Conservation (phyloP, 1,140 invertebrate genomes). For the Drosophila virilis region DNA sequence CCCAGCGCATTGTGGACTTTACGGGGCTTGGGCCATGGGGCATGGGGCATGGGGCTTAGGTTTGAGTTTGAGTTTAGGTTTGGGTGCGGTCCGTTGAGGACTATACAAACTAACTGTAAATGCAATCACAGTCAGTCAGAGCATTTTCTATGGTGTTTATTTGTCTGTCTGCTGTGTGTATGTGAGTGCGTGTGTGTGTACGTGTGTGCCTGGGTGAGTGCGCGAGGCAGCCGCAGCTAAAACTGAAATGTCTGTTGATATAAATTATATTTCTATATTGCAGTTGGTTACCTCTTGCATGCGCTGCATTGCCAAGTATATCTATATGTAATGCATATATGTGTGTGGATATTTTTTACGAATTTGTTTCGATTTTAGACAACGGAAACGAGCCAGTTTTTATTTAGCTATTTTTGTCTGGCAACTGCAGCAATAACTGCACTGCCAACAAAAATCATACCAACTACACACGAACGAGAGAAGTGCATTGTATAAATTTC, state of each 20-base stretch:
- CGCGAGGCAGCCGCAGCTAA: constrained; percentile 32
- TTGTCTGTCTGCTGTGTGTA: constrained; percentile 29
- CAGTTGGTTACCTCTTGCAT: constrained; percentile 57
- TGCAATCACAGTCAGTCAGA: constrained; percentile 64
- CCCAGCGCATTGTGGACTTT: constrained; percentile 27
- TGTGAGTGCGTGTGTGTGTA: background rate
- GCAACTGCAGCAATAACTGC: constrained; percentile 70
- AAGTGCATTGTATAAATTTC: constrained; percentile 46
- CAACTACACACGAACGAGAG: constrained; percentile 36
- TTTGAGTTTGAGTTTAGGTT: background rate
- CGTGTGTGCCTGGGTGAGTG: constrained; percentile 1
- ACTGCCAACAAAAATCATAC: constrained; percentile 41
- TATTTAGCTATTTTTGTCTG: constrained; percentile 68
- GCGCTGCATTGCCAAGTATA: background rate
- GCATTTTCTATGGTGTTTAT: constrained; percentile 44
- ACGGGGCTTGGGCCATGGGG: background rate
- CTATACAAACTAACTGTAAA: constrained; percentile 55
- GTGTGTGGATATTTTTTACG: constrained; percentile 26
- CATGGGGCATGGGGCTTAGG: background rate
- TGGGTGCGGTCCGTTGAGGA: constrained; percentile 20
- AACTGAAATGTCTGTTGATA: constrained; percentile 67
- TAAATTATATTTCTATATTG: constrained; percentile 75
- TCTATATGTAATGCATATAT: constrained; percentile 1
- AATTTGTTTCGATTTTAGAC: constrained; percentile 75
- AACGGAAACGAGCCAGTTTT: constrained; percentile 61